Evolutionary conservation across 2,888 invertebrate species (phyloP).

Genomic region (Acleris holmiana): DNA sequence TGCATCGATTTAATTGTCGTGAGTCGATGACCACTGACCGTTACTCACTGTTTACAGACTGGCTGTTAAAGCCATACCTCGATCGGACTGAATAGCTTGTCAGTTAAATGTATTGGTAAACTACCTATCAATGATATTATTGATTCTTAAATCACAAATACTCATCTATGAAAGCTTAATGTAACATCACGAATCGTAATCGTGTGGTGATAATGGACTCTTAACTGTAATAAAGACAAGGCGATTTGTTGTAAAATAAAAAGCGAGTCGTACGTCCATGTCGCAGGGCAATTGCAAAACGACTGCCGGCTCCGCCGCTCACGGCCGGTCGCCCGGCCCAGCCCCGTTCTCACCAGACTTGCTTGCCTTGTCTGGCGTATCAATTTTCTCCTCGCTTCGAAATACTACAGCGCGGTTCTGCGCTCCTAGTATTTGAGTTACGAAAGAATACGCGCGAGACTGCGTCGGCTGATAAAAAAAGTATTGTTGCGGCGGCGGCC

Average conservation of each 20-base stretch:
- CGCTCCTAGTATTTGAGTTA: conserved; percentile 78
- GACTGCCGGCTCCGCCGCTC: conserved; percentile 27
- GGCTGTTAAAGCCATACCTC: conserved; percentile 23
- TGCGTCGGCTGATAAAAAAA: conserved; percentile 51
- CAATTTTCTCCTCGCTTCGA: conserved; percentile 65
- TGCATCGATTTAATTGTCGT: conserved; percentile 70
- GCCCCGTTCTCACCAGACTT: conserved; percentile 56
- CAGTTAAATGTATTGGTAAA: conserved; percentile 16
- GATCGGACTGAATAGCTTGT: conserved; percentile 7
- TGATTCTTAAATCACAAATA: too few species aligned
- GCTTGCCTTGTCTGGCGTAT: conserved; percentile 78
- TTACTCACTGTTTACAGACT: conserved; percentile 35
- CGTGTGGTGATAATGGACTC: not conserved
- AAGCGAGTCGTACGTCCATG: conserved; percentile 36
- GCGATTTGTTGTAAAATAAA: conserved; percentile 17
- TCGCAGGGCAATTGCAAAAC: conserved; percentile 35
- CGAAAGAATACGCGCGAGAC: conserved; percentile 79
- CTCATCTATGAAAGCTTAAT: too few species aligned
- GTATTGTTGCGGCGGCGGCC: conserved; percentile 25
- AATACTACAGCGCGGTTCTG: conserved; percentile 60
- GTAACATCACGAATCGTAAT: not conserved
- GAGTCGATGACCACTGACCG: conserved; percentile 69
- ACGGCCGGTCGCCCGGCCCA: conserved; percentile 42
- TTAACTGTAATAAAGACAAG: not conserved
- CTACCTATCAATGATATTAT: not conserved